Evolutionary conservation across 2,888 invertebrate genomes (phyloP), one percentile per base, ranked within the genome.

Genomic region (Dryomyza anilis): DNA sequence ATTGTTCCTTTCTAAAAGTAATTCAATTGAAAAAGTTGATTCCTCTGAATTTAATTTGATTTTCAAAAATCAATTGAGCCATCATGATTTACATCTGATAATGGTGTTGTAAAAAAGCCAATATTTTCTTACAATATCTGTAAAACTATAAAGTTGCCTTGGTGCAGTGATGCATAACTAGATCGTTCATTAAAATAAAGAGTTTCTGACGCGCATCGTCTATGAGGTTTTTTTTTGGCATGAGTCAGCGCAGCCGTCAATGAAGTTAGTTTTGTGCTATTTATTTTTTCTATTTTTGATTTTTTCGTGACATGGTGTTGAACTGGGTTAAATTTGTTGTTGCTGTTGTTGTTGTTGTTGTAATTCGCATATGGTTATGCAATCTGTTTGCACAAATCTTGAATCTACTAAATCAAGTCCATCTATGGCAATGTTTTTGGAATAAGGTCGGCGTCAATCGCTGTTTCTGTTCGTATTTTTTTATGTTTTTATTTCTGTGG

Each of bases 371-470:
- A 39, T 57, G 50, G 45, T 36, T 63, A 57, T 53, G 53, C 62
- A 62, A 62, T 27, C 43, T 36, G 39, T 43, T 53, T 53, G 45
- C 21, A 36, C 48, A 63, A 64, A 52, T 53, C 52, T 45, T 55
- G 33, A 52, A 58, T 53, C 64, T 64, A 59, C 59, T 64, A 59
- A 64, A 67, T 66, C 61, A 62, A 68, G 72, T 72, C 74, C 73
- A 74, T 74, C 70, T 74, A 72, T 71, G 73, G 74, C 53, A 45
- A 66, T 69, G 53, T 66, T 61, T 61, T 59, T n/a, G 46, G 39
- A 60, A 67, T 68, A 65, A 63, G 69, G 67, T 73, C 46, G 65
- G 19, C 77, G 77, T 77, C 77, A 76, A 69, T 73, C 68, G 65
- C 68, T 60, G 58, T 65, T 65, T 58, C 69, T 63, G 70, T 56